Evolutionary conservation across 2,797 vertebrate genomes (phyloP).

Genomic region (Paratrypauchen microcephalus): DNA sequence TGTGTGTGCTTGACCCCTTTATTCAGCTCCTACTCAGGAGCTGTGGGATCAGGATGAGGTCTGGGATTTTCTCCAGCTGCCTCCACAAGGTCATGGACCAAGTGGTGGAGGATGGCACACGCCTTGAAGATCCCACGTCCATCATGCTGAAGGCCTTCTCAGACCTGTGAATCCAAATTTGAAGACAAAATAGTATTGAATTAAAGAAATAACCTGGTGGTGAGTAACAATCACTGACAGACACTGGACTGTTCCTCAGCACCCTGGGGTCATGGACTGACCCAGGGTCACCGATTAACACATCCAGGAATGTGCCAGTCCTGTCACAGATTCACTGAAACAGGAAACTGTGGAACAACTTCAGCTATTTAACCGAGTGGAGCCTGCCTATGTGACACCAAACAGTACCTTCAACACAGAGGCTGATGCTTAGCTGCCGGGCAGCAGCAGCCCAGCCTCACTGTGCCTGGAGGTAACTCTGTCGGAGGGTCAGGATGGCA

Average conservation of each 20-base stretch:
- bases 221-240: not conserved
- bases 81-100: not conserved
- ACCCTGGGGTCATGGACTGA: not conserved
- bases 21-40: no score
- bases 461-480: not conserved
- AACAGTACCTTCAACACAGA: not conserved
- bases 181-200: not conserved
- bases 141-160: no score
- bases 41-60: not conserved
- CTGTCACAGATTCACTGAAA: not conserved
- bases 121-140: not conserved
- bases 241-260: not conserved
- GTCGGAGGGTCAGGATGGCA: not conserved
- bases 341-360: not conserved
- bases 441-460: not conserved
- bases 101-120: not conserved
- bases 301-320: not conserved
- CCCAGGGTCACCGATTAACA: not conserved
- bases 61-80: not conserved
- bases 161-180: not conserved
- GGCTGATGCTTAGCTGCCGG: not conserved
- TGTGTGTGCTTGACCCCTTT: no score
- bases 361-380: not conserved
- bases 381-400: not conserved
- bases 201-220: not conserved